Percentiles rank a stretch among this genome's conserved stretches.
Evolutionary conservation across 2,797 vertebrate species (phyloP).

Genomic region (Pseudochirops cupreus): DNA sequence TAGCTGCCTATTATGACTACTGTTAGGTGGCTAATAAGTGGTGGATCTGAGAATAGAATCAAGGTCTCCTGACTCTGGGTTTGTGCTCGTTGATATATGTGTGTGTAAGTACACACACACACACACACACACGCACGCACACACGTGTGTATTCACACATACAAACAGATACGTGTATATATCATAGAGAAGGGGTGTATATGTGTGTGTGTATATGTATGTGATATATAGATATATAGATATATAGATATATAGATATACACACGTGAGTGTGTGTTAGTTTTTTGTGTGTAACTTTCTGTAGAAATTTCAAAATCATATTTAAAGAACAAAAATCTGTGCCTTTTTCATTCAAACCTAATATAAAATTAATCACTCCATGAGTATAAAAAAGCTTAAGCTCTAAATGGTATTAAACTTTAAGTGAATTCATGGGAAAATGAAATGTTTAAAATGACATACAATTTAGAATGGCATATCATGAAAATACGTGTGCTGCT

Average conservation of each 20-base stretch:
- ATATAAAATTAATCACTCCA: background rate
- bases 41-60: background rate
- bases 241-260: background rate
- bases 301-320: slow-evolving; percentile 22
- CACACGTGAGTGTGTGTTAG: background rate
- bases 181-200: no score
- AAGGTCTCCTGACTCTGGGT: background rate
- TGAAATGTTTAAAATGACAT: background rate
- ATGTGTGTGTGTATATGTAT: no score
- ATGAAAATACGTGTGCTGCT: background rate
- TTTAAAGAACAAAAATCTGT: slow-evolving; percentile 29
- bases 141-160: no score
- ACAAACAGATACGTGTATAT: no score
- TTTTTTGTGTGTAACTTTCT: slow-evolving; percentile 26
- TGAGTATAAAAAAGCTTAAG: background rate
- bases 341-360: background rate
- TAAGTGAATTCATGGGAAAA: slow-evolving; percentile 26
- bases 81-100: background rate
- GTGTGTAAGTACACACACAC: background rate
- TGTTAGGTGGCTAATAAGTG: background rate
- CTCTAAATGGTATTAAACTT: background rate
- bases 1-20: background rate
- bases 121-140: no score
- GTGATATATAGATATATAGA: background rate
- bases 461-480: background rate